Evolutionary conservation across 2,113 vertebrate species (phyloP).

Genomic region (Dolichallabes microphthalmus): DNA sequence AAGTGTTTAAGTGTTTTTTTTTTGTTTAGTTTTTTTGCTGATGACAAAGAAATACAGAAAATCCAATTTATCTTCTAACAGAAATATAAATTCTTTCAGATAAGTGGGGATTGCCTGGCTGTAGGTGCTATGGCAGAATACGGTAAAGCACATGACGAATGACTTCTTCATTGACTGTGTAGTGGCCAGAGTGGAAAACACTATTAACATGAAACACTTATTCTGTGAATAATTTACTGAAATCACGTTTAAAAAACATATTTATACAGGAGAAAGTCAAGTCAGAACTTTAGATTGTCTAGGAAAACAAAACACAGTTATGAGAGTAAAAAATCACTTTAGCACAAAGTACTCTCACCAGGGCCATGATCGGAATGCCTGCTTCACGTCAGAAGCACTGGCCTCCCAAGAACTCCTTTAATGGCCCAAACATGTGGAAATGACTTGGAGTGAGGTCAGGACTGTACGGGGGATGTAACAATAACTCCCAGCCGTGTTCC

Average conservation of each 20-base stretch:
- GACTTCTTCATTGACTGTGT: not conserved
- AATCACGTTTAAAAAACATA: not conserved
- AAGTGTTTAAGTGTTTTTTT: not conserved
- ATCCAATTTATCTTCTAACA: conserved; percentile 37
- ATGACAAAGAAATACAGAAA: conserved; percentile 50
- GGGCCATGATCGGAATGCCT: no score
- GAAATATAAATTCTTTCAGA: conserved; percentile 61
- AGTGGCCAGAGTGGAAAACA: conserved; percentile 39
- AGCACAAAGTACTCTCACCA: no score
- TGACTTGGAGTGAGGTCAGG: no score
- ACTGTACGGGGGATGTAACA: no score
- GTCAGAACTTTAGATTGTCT: no score
- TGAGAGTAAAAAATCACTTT: no score
- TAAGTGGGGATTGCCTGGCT: conserved; percentile 53
- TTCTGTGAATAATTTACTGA: not conserved
- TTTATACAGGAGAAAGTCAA: not conserved
- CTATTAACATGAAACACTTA: not conserved
- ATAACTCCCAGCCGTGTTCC: no score
- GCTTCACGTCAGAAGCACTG: no score
- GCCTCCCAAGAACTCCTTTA: no score
- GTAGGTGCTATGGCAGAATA: not conserved
- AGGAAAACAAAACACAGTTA: no score
- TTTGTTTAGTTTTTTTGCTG: not conserved
- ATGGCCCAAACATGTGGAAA: no score
- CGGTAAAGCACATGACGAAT: not conserved